Evolutionary conservation across 2,797 vertebrate genomes (phyloP).

Genomic region (Fringilla coelebs): DNA sequence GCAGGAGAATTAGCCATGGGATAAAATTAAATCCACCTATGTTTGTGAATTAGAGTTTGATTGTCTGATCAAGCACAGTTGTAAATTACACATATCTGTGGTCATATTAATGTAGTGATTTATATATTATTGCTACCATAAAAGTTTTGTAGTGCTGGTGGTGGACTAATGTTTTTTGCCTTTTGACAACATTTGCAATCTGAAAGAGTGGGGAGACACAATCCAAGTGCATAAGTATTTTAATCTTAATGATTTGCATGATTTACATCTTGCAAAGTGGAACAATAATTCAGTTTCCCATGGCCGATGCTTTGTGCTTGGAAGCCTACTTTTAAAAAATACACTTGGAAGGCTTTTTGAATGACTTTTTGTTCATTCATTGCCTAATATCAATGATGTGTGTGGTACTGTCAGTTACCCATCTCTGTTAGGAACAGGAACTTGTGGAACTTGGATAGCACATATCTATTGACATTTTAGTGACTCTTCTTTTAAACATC

Average conservation of each 20-base stretch:
- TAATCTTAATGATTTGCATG: background rate
- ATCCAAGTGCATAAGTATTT: background rate
- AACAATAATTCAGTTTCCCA: background rate
- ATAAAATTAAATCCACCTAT: background rate
- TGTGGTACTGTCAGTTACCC: background rate
- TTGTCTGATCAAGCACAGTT: background rate
- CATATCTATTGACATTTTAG: background rate
- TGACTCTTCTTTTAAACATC: background rate
- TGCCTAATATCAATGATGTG: background rate
- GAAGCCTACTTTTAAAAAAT: background rate
- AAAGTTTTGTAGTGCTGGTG: background rate
- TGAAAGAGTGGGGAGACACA: background rate
- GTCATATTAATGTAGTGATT: background rate
- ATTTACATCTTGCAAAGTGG: background rate
- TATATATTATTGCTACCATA: background rate
- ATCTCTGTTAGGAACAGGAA: background rate
- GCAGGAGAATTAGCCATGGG: background rate
- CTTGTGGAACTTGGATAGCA: background rate
- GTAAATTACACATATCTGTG: background rate
- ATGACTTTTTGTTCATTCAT: background rate
- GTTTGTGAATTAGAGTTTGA: background rate
- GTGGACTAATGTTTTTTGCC: background rate
- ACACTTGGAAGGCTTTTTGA: background rate
- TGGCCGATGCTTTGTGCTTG: background rate
- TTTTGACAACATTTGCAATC: background rate